Conservation (phyloP, 1,140 invertebrate genomes). For the Neotoxoptera formosana region DNA sequence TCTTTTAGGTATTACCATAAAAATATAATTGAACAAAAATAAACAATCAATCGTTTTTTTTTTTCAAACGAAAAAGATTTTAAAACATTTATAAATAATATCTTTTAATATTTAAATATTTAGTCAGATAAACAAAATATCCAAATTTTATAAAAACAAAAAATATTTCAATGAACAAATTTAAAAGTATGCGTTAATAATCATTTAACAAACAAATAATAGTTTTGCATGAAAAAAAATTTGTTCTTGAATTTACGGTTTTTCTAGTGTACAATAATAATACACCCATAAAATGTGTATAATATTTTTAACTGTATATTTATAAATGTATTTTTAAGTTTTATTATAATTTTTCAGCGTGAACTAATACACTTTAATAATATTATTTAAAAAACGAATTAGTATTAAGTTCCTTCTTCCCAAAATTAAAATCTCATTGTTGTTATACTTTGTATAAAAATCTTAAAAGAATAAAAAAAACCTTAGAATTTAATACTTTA, state of each 20-base stretch:
- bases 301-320: not conserved
- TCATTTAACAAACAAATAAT: too few relatives aligned
- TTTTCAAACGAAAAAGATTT: not conserved
- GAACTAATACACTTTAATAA: not conserved
- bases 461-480: not conserved
- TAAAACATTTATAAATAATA: not conserved
- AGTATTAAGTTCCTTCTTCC: not conserved
- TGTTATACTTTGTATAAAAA: not conserved
- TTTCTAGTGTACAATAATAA: not conserved
- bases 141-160: too few relatives aligned
- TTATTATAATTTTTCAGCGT: not conserved
- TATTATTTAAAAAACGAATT: not conserved
- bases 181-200: too few relatives aligned
- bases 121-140: too few relatives aligned
- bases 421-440: not conserved
- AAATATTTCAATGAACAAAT: too few relatives aligned
- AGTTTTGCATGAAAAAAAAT: too few relatives aligned
- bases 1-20: too few relatives aligned
- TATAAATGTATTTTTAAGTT: not conserved
- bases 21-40: too few relatives aligned
- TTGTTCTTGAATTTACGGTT: too few relatives aligned
- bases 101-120: not conserved
- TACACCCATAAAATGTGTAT: not conserved
- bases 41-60: too few relatives aligned
- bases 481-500: not conserved